Conservation (phyloP, 2,113 vertebrate genomes). For the Phrynosoma blainvillii region DNA sequence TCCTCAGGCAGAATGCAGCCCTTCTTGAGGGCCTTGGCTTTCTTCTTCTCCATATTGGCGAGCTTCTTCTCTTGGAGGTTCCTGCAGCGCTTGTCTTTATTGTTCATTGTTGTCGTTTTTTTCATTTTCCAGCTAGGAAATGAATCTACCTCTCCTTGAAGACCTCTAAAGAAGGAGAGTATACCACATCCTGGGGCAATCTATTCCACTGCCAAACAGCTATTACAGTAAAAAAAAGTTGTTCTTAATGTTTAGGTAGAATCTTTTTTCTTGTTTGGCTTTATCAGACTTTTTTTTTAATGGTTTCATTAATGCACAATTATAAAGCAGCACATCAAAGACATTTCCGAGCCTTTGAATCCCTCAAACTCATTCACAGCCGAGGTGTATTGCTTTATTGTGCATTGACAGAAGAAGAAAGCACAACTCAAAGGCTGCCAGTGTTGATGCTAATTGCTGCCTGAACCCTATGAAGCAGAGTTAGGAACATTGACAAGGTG, state of each 20-base stretch:
- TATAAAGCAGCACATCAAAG: conserved; percentile 22
- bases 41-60: conserved; percentile 80
- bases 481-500: not conserved
- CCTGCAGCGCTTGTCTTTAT: conserved; percentile 84
- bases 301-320: not conserved
- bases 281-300: not conserved
- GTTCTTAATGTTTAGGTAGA: no score
- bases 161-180: no score
- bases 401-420: not conserved
- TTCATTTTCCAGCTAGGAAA: no score
- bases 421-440: not conserved
- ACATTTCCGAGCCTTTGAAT: conserved; percentile 1
- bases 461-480: not conserved
- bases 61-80: conserved; percentile 85
- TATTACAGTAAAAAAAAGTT: no score
- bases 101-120: no score
- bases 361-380: not conserved
- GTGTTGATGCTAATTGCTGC: not conserved
- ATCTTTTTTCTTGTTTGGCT: not conserved
- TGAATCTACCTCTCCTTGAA: no score
- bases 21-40: conserved; percentile 84
- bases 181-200: no score
- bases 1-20: conserved; percentile 90
- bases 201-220: no score
- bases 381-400: not conserved